Evolutionary conservation across 1,140 invertebrate species (phyloP), one percentile per base, ranked within the genome.

Genomic region (Drosophila lacertosa): DNA sequence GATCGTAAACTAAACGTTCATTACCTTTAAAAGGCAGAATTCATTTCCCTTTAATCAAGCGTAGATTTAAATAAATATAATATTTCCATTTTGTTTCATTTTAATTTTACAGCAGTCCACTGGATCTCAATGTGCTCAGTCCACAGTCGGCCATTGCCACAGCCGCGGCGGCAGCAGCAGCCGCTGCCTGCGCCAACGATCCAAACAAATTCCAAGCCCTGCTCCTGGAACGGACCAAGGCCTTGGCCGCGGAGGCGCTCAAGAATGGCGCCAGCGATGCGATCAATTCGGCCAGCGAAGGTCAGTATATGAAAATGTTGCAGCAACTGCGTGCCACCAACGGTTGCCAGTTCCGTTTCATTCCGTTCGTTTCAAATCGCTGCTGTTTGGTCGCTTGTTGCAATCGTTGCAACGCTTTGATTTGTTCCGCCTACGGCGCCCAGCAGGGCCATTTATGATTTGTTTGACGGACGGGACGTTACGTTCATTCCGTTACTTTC

Each of bases 171-270:
- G 90, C 82, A 11, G 90, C 90, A 20, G 90, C 83, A 24, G 89
- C 89, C 58, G 90, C 90, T 13, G 90, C 83, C 67, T 90, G 83
- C 73, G 90, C 78, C 72, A 91, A 91, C 35, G 89, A 91, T 68
- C 94, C 92, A 84, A 96, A 96, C 91, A 94, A 95, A 59, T 93
- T 97, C 66, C 96, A 97, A 91, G 93, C 95, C 67, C 92, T 97
- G 72, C 92, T 96, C 15, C 91, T 97, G 89, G 96, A 97, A 91
- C 94, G 96, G 77, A 95, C 94, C 70, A 96, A 96, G 89, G 93
- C 93, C 20, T 86, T 96, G 40, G 47, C 95, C 95, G 75, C 94
- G 92, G 90, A 90, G 65, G 81, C 90, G 39, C 73, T 91, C 16
- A 92, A 92, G 74, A 89, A 81, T 50, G 82, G 82, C 37, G 71